Evolutionary conservation across 1,140 invertebrate species (phyloP), one percentile per base, ranked within the genome.

Genomic region (Dreissena polymorpha): DNA sequence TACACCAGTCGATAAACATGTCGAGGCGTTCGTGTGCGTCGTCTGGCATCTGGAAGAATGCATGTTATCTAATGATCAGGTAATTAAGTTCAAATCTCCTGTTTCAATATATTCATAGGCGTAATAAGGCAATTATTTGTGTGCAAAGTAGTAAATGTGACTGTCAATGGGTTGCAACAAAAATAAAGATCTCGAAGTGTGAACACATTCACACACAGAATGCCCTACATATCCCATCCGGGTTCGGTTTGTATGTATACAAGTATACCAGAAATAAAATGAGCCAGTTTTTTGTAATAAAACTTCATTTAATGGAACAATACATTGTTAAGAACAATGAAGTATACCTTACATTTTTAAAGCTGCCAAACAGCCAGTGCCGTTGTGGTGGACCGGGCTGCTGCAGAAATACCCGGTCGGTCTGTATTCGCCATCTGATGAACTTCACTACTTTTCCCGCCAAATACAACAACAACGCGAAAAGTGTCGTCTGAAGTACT

Each of bases 1-100:
- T 78, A 29, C 76, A 49, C 76, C 76, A 78, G 65, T 78, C 65
- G n/a, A 78, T 14, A 39, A 78, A 70, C 69, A 68, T 29, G 23
- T 53, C 7, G 1, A 78, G 21, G 16, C 76, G 50, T 18, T 29
- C 65, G 39, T 69, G 65, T 5, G 50, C 16, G n/a, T 51, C 50
- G 16, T 51, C 68, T 49, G 63, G n/a, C 65, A 78, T 68, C 75
- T 77, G 51, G 50, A 75, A 39, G 39, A 2, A 39, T 39, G 8
- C 39, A 39, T 8, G 39, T 39, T 39, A 39, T 39, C 39, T 39
- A 21, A 8, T 18, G 1, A 16, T 6, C 29, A 51, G 69, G n/a
- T 71, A 18, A 1, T 16, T 13, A 3, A 6, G 39, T 49, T 71
- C 6, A n/a, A n/a, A 18, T 49, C 3, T 18, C 27, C 50, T 49